Conservation (phyloP, 2,797 vertebrate genomes). For the Tangara arthus region DNA sequence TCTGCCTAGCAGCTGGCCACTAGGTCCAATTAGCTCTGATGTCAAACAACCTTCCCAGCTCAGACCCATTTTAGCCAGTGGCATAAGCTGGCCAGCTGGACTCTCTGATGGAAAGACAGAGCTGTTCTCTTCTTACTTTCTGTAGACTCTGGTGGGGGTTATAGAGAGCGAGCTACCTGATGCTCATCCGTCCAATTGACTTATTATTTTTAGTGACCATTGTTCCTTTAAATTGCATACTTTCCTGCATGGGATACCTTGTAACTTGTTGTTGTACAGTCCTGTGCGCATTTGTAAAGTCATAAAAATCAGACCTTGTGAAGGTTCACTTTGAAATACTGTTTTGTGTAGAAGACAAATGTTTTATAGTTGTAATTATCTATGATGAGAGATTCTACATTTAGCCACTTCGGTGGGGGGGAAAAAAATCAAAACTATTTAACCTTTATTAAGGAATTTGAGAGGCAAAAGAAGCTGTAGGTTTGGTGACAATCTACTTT, state of each 20-base stretch:
- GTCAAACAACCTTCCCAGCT: background rate
- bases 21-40: background rate
- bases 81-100: background rate
- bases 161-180: background rate
- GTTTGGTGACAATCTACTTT: background rate
- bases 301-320: background rate
- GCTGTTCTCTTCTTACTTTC: background rate
- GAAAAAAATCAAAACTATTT: background rate
- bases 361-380: background rate
- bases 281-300: background rate
- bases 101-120: background rate
- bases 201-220: background rate
- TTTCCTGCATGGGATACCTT: background rate
- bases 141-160: fast-evolving
- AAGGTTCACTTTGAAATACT: background rate
- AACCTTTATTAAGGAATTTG: background rate
- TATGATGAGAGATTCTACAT: background rate
- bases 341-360: background rate
- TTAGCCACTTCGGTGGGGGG: fast-evolving
- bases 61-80: background rate
- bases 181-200: fast-evolving
- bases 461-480: background rate
- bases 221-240: background rate
- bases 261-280: background rate
- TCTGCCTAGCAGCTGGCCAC: background rate